These are phyloP conservation scores for Sandelia bainsii DNA, from an alignment of 2,797 vertebrate genomes.

Conservation along the genomic window DNA sequence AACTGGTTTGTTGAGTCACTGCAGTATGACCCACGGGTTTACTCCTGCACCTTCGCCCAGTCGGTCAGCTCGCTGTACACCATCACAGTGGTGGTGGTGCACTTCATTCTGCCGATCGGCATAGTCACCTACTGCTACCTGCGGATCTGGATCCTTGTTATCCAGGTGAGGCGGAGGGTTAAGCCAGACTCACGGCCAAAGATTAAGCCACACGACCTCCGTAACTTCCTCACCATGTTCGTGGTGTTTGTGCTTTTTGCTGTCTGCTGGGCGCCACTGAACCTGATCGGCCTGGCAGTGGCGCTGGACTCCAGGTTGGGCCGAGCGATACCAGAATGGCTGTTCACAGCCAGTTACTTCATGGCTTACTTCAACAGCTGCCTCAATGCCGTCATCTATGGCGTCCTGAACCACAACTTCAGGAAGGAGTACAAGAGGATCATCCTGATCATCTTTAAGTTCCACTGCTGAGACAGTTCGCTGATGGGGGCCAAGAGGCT, in stretches of 20 bases:
- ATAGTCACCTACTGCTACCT: constrained; percentile 90
- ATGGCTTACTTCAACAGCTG: constrained; percentile 92
- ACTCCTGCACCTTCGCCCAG: constrained; percentile 90
- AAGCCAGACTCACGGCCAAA: constrained; percentile 83
- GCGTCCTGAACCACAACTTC: constrained; percentile 89
- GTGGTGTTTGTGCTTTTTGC: constrained; percentile 90
- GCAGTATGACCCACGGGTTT: constrained; percentile 87
- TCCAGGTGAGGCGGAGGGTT: constrained; percentile 84
- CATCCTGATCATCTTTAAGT: constrained; percentile 83
- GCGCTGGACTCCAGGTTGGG: constrained; percentile 82
- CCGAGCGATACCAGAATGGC: constrained; percentile 85
- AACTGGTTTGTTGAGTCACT: constrained; percentile 90
- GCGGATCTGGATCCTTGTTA: constrained; percentile 88
- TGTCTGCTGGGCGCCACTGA: constrained; percentile 89
- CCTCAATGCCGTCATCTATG: constrained; percentile 88
- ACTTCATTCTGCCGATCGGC: constrained; percentile 88
- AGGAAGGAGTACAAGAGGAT: constrained; percentile 90
- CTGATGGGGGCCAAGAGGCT: not conserved
- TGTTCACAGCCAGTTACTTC: constrained; percentile 89
- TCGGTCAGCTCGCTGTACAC: constrained; percentile 90
- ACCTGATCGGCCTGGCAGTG: constrained; percentile 88
- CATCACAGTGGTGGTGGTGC: constrained; percentile 86
- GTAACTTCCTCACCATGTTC: constrained; percentile 90
- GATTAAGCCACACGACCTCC: constrained; percentile 87
- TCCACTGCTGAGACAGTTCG: constrained; percentile 74